Evolutionary conservation across 2,113 vertebrate species (phyloP), one percentile per base, ranked within the genome.

Genomic region (Serinus canaria): DNA sequence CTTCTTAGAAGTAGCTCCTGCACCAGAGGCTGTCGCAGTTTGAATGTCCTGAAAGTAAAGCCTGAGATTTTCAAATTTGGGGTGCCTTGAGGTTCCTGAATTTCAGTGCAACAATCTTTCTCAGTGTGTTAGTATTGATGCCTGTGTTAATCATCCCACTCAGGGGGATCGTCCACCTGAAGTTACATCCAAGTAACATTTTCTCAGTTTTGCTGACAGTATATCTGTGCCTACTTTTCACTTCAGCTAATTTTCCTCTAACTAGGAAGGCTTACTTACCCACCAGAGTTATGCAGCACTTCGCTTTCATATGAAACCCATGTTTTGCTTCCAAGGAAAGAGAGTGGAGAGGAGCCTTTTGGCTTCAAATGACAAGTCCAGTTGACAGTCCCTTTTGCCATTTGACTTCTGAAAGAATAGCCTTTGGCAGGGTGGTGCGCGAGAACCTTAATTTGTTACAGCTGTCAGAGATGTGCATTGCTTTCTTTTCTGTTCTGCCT

Each of bases 401-500:
- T 68, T 80, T 94, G 73, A 59, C 64, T 94, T n/a, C 77, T 55
- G 17, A 22, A 7, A 50, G 47, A 89, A 64, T 31, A 83, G 68
- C 35, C 46, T 81, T 92, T 92, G n/a, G 43, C 72, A 86, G 73
- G 77, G 55, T 28, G 20, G 12, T 59, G 19, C 0, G 0, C 7
- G 2, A 77, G 50, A 41, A 10, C 79, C 37, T 55, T 83, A 56
- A 86, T 92, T 83, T 86, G 43, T 81, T 91, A 67, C 33, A 62
- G 76, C 35, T 22, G 1, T 83, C 46, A 67, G 43, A 37, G 41
- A 70, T 49, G 37, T 37, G 27, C 47, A 9, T 58, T 37, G 11
- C 87, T 74, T 94, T 90, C 56, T 90, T 82, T 55, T 68, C 50
- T 83, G 41, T 90, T 90, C 72, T 92, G 69, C 83, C 72, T 91